Conservation (phyloP, 2,888 invertebrate genomes). For the Dicroscelio sp. region DNA sequence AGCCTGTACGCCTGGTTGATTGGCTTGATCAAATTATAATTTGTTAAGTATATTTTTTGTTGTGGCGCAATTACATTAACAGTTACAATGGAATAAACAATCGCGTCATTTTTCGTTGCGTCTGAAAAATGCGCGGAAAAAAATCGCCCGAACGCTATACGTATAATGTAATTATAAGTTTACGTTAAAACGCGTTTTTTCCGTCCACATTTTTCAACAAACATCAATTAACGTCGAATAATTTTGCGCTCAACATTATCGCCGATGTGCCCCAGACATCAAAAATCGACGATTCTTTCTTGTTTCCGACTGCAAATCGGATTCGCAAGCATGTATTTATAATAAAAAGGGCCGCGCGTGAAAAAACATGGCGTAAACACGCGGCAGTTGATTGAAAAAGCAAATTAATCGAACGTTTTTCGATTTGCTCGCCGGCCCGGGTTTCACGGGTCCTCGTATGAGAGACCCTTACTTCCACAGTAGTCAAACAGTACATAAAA, state of each 20-base stretch:
- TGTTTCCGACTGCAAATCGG: neutral
- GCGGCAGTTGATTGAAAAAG: too few species aligned
- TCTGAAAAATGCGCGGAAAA: conserved; percentile 22
- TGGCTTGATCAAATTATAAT: conserved; percentile 42
- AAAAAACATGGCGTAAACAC: too few species aligned
- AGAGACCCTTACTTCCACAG: too few species aligned
- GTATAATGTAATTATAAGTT: conserved; percentile 23
- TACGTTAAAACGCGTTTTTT: conserved; percentile 1
- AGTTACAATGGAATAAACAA: conserved; percentile 33
- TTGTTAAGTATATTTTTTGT: conserved; percentile 55
- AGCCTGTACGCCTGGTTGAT: too few species aligned
- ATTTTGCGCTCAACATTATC: conserved; percentile 14
- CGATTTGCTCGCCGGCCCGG: too few species aligned
- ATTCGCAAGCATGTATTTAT: too few species aligned
- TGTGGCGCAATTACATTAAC: conserved; percentile 37
- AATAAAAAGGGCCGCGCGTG: too few species aligned
- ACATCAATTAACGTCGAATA: conserved; percentile 49
- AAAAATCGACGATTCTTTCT: neutral
- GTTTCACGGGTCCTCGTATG: too few species aligned
- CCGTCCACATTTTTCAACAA: conserved; percentile 33
- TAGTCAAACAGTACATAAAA: too few species aligned
- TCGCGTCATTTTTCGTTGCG: neutral
- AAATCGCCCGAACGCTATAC: conserved; percentile 49
- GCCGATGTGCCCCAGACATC: neutral
- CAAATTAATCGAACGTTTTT: too few species aligned